These are phyloP conservation scores for Osmoderma eremita DNA, from an alignment of 2,888 invertebrate species.

Conservation along the genomic window DNA sequence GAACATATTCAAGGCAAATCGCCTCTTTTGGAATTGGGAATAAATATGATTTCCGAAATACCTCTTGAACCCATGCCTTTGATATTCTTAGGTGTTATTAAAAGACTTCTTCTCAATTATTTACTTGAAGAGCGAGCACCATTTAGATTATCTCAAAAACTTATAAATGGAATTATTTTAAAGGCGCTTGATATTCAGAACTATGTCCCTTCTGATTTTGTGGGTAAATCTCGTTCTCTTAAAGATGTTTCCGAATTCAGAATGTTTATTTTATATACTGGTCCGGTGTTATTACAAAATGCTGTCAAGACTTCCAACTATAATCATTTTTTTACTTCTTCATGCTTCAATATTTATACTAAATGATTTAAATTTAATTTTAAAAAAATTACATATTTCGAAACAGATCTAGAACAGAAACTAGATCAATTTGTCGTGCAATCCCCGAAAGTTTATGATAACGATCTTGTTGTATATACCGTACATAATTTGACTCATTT, in stretches of 20 bases:
- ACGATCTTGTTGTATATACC: slow-evolving; percentile 29
- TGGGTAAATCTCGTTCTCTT: slow-evolving; percentile 41
- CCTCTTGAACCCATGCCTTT: slow-evolving; percentile 43
- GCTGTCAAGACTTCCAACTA: slow-evolving; percentile 40
- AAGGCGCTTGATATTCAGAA: slow-evolving; percentile 13
- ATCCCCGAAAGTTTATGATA: slow-evolving; percentile 9
- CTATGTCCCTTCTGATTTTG: slow-evolving; percentile 39
- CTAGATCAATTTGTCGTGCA: too few relatives aligned
- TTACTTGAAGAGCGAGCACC: slow-evolving; percentile 11
- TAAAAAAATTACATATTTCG: slow-evolving; percentile 10
- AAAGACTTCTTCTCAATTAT: slow-evolving; percentile 35
- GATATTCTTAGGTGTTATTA: slow-evolving; percentile 39
- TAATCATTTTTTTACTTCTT: slow-evolving; percentile 48
- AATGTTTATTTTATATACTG: slow-evolving; percentile 43
- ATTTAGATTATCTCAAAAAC: slow-evolving; percentile 12
- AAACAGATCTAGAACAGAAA: too few relatives aligned
- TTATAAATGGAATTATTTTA: not conserved
- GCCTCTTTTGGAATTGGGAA: slow-evolving; percentile 22
- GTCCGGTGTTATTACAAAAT: slow-evolving; percentile 40
- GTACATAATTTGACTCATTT: slow-evolving; percentile 21
- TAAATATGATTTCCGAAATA: slow-evolving; percentile 31
- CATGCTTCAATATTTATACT: too few relatives aligned
- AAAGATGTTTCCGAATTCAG: slow-evolving; percentile 46
- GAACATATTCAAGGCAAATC: slow-evolving; percentile 9
- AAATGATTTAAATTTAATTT: too few relatives aligned